Evolutionary conservation across 2,888 invertebrate species (phyloP).

Genomic region (Drosophila meridiana): DNA sequence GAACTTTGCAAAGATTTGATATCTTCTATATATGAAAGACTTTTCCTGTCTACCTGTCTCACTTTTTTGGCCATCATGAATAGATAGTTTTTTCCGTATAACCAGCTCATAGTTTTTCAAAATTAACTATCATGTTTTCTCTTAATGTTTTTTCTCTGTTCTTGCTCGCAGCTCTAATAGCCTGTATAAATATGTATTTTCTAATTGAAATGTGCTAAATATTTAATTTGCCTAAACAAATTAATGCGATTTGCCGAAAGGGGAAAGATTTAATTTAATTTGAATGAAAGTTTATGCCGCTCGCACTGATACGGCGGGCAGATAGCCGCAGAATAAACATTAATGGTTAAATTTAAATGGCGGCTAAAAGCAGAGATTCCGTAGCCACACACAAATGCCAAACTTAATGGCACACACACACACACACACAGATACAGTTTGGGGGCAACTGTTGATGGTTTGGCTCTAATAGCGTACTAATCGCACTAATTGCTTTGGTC

Average conservation of each 20-base stretch:
- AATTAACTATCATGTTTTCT: not conserved
- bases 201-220: not conserved
- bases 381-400: slow-evolving; percentile 29
- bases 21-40: not conserved
- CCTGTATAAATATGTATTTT: not conserved
- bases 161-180: not conserved
- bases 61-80: too few relatives aligned
- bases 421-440: slow-evolving; percentile 1
- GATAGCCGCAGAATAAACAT: slow-evolving; percentile 57
- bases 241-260: slow-evolving; percentile 1
- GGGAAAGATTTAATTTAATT: slow-evolving; percentile 45
- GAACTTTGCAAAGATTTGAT: too few relatives aligned
- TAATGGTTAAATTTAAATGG: slow-evolving; percentile 56
- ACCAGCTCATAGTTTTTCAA: too few relatives aligned
- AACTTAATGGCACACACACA: slow-evolving; percentile 23
- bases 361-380: slow-evolving; percentile 29
- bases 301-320: slow-evolving; percentile 4
- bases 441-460: slow-evolving; percentile 64
- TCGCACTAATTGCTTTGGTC: slow-evolving; percentile 79
- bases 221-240: not conserved
- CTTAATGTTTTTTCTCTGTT: not conserved
- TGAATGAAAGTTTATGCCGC: slow-evolving; percentile 32
- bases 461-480: slow-evolving; percentile 78
- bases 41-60: not conserved
- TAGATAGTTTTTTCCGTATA: too few relatives aligned